Conservation (phyloP, 2,888 invertebrate species). For the Dolomedes plantarius region DNA sequence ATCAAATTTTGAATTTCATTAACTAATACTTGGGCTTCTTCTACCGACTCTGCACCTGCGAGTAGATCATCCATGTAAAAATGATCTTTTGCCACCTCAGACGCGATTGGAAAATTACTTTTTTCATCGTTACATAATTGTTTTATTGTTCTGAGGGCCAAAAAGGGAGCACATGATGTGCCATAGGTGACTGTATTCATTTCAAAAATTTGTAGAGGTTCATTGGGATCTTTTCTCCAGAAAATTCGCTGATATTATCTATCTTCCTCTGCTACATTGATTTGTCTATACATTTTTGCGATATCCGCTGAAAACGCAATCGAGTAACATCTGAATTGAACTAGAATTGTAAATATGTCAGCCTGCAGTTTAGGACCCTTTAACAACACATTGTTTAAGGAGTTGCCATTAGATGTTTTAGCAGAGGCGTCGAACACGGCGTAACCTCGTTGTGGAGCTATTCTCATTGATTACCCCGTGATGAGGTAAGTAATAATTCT, state of each 20-base stretch:
- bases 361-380: no score
- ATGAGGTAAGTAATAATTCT: no score
- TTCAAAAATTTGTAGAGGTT: conserved; percentile 69
- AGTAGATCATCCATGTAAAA: not conserved
- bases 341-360: conserved; percentile 75
- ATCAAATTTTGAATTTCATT: no score
- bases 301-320: no score
- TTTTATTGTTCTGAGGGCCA: not conserved
- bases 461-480: no score
- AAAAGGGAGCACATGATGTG: no score
- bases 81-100: not conserved
- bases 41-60: no score
- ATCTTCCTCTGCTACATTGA: conserved; percentile 74
- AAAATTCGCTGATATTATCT: conserved; percentile 75
- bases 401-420: no score
- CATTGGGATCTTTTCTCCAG: conserved; percentile 74
- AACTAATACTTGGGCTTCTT: no score
- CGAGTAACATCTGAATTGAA: conserved; percentile 74
- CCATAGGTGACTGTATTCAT: conserved; percentile 33
- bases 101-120: not conserved
- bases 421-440: no score
- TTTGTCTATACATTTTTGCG: conserved; percentile 76
- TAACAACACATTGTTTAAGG: no score
- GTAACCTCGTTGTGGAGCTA: no score
- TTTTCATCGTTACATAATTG: not conserved